A percentile compares a stretch with the other conserved stretches of the same genome.
Evolutionary conservation across 92 coral and sea anemone species (phyloP).

Genomic region (Zoanthus solanderi): DNA sequence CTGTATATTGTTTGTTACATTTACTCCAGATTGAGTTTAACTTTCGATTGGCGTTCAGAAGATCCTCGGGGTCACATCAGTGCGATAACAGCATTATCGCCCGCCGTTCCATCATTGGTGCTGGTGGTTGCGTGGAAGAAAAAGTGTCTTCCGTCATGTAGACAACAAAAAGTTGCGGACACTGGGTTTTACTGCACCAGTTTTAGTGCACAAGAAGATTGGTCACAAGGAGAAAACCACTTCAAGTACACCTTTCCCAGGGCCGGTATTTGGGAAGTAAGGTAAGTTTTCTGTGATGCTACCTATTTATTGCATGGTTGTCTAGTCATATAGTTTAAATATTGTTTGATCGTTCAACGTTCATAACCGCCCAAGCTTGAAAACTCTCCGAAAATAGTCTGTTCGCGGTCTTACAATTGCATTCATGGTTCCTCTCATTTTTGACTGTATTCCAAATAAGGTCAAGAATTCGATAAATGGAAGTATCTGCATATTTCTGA

Average conservation of each 20-base stretch:
- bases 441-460: too few species aligned
- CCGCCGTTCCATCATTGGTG: constrained; percentile 11
- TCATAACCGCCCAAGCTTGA: too few species aligned
- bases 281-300: background rate
- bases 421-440: too few species aligned
- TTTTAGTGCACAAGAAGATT: constrained; percentile 53
- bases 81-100: constrained; percentile 46
- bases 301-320: too few species aligned
- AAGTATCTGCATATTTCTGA: too few species aligned
- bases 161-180: background rate
- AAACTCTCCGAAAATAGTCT: too few species aligned
- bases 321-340: too few species aligned
- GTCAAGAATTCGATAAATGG: too few species aligned
- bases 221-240: constrained; percentile 66
- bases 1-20: background rate
- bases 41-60: constrained; percentile 65
- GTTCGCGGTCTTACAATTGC: too few species aligned
- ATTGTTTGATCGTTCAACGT: too few species aligned
- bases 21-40: constrained; percentile 27
- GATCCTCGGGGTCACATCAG: constrained; percentile 29
- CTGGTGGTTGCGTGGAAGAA: constrained; percentile 43
- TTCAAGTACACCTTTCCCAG: constrained; percentile 52
- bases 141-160: constrained; percentile 13
- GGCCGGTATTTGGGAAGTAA: background rate
- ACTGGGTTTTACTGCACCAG: constrained; percentile 63